Evolutionary conservation across 2,888 invertebrate species (phyloP), one percentile per base, ranked within the genome.

Genomic region (Cetonia aurata): DNA sequence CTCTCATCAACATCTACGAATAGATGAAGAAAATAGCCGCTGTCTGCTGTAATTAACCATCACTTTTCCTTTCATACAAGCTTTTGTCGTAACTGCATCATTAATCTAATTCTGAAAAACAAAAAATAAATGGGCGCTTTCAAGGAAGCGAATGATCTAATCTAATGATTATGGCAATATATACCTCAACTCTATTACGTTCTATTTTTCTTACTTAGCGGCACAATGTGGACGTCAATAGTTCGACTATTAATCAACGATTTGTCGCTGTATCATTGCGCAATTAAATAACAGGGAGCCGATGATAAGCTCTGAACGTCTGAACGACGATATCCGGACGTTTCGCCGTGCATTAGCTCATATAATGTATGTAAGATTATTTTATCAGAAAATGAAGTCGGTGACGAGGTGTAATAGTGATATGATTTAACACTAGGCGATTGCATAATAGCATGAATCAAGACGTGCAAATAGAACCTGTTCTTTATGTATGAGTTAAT

Each of bases 91-190:
- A 25, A 1, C 25, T 25, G 25, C 25, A 4, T 25, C 25, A 25
- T 25, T 25, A 25, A 25, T 25, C 25, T 25, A 25, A 25, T 25
- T 25, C 15, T 41, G 17, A 41, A 37, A 25, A 56, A n/a, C 41
- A n/a, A 56, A 53, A 53, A 53, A 31, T 31, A 13, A 17, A 17
- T 41, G 17, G n/a, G 10, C 15, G 10, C 56, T 15, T 15, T 41
- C 56, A 41, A 56, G 56, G 56, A 56, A 56, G 56, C 41, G 37
- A n/a, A 25, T 37, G 15, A 13, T 53, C 25, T 31, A 41, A 56
- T 56, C 15, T 37, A 37, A 56, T 56, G 37, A 56, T 25, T 13
- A 15, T 15, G 15, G 17, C 37, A 53, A 41, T 37, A 6, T 56
- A 33, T 41, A 33, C 41, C 56, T 9, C 31, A n/a, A 13, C 55